Evolutionary conservation across 2,113 vertebrate genomes (phyloP), one percentile per base, ranked within the genome.

Genomic region (Catharus fuscescens): DNA sequence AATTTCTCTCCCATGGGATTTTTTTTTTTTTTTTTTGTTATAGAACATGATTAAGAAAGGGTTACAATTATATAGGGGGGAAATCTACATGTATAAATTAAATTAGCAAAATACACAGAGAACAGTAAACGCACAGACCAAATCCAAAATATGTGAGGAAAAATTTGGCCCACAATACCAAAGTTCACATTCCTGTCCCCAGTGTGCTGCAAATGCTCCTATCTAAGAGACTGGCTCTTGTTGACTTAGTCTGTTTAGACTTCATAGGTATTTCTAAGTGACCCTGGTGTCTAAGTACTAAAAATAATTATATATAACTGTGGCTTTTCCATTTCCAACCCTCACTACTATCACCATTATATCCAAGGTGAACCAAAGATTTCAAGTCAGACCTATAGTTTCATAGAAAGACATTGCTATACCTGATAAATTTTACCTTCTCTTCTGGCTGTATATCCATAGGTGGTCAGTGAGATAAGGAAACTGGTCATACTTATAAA

Each of bases 41-140:
- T 44, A 92, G 70, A 95, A 91, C 48, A 94, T 69, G 50, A 56
- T 67, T 83, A 54, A 53, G 80, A 80, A 95, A 86, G 61, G 47
- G 8, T 4, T 62, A 82, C 34, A 34, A 47, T 72, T 95, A 86
- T 48, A 65, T 59, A 10, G 7, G 34, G 18, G 32, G 18, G 2
- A 5, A 74, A 78, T 15, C 40, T 32, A 32, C 16, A 34, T 13
- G 31, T 34, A 29, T 42, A 21, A 94, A 73, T 92, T 93, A 57
- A 91, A 67, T 47, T 53, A 50, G 20, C 11, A 87, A 85, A 85
- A 78, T 26, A 83, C 16, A 59, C 23, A 85, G 20, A 64, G 18
- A 70, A 29, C 0, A 54, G 47, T 24, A 84, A 92, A 90, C 26
- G 86, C 12, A n/a, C 8, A 92, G 28, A 32, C 9, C 25, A 42